Conservation (phyloP, 2,797 vertebrate genomes). For the Darevskia nairensis region DNA sequence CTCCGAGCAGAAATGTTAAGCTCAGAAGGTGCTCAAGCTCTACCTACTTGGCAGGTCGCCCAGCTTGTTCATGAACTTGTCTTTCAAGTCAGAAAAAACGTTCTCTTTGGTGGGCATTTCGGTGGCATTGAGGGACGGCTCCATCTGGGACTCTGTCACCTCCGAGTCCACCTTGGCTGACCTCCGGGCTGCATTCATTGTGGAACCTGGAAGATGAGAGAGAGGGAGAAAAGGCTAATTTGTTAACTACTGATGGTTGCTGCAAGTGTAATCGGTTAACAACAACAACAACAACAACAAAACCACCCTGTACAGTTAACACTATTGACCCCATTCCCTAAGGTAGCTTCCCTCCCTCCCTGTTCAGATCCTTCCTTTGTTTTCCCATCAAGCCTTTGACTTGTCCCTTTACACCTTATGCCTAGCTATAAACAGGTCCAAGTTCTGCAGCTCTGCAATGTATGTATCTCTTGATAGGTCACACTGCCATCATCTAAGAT, state of each 20-base stretch:
- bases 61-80: constrained; percentile 88
- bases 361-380: not conserved
- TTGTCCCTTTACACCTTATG: not conserved
- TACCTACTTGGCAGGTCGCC: constrained; percentile 81
- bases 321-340: not conserved
- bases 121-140: constrained; percentile 49
- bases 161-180: constrained; percentile 51
- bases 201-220: constrained; percentile 30
- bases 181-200: constrained; percentile 61
- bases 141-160: constrained; percentile 31
- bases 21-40: not conserved
- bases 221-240: not conserved
- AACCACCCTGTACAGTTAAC: too few species aligned
- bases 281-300: too few species aligned
- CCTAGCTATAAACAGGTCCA: not conserved
- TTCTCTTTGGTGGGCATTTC: constrained; percentile 78
- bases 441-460: not conserved
- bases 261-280: not conserved
- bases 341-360: not conserved
- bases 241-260: not conserved
- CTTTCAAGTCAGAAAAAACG: constrained; percentile 86
- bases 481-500: not conserved
- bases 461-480: not conserved
- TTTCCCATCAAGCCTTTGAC: not conserved
- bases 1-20: not conserved